These are phyloP conservation scores for Ranitomeya imitator DNA, from an alignment of 2,113 vertebrate species.

Conservation along the genomic window DNA sequence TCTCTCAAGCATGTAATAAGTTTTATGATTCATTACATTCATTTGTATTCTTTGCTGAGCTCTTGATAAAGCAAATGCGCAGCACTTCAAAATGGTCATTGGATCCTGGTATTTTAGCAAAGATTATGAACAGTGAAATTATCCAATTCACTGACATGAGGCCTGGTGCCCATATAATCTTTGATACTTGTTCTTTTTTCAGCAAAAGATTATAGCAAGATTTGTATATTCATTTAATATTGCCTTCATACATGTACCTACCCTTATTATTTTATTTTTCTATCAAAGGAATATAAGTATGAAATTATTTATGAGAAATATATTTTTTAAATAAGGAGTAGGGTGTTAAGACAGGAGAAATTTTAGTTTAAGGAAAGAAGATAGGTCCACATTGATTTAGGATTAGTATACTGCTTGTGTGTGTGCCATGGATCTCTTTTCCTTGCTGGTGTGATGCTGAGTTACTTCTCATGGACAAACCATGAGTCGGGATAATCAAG, in stretches of 20 bases:
- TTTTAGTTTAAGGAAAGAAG: too few relatives aligned
- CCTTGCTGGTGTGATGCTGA: too few relatives aligned
- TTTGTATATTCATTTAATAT: slow-evolving; percentile 1
- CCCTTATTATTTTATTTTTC: slow-evolving; percentile 29
- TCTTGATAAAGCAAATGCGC: slow-evolving; percentile 53
- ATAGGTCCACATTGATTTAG: too few relatives aligned
- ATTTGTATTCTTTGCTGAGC: slow-evolving; percentile 57
- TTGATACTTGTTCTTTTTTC: slow-evolving; percentile 27
- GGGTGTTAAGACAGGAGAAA: background rate
- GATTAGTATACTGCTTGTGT: too few relatives aligned
- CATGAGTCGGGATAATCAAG: too few relatives aligned
- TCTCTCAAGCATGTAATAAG: slow-evolving; percentile 57
- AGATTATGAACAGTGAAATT: slow-evolving; percentile 51
- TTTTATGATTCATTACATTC: slow-evolving; percentile 59
- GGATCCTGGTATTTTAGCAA: slow-evolving; percentile 51
- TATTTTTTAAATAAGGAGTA: background rate
- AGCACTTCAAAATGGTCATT: slow-evolving; percentile 46
- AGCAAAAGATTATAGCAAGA: slow-evolving; percentile 1
- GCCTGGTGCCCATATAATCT: slow-evolving; percentile 24
- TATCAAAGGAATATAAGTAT: background rate
- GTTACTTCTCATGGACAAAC: too few relatives aligned
- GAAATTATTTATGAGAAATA: background rate
- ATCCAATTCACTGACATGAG: slow-evolving; percentile 48
- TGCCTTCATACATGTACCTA: background rate
- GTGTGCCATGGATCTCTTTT: too few relatives aligned